Evolutionary conservation across 2,888 invertebrate species (phyloP).

Genomic region (Macrosoma leucophasiata): DNA sequence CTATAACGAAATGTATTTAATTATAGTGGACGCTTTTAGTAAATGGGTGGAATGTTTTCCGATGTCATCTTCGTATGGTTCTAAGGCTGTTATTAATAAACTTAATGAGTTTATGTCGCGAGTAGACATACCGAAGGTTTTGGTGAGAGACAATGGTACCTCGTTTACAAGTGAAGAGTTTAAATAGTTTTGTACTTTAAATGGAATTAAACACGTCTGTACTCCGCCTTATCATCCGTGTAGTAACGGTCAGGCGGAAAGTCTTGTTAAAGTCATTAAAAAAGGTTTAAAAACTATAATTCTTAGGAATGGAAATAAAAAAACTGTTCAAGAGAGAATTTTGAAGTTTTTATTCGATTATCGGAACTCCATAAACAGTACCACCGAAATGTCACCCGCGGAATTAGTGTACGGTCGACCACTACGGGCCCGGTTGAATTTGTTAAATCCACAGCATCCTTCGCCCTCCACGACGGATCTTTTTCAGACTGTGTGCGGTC

Average conservation of each 20-base stretch:
- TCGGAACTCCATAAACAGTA: conserved; percentile 18
- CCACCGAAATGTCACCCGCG: conserved; percentile 12
- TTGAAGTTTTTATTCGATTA: conserved; percentile 20
- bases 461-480: conserved; percentile 7
- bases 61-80: conserved; percentile 3
- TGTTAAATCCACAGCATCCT: conserved; percentile 2
- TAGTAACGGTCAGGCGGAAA: conserved; percentile 19
- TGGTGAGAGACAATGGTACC: conserved; percentile 20
- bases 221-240: conserved; percentile 15
- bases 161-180: conserved; percentile 14
- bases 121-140: conserved; percentile 7
- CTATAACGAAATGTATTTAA: conserved; percentile 3
- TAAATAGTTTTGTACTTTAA: conserved; percentile 13
- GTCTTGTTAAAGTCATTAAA: conserved; percentile 24
- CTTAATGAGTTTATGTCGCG: conserved; percentile 15
- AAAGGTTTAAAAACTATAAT: conserved; percentile 21
- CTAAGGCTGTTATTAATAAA: conserved; percentile 10
- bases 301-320: conserved; percentile 1
- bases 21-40: conserved; percentile 11
- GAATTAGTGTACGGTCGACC: conserved; percentile 7
- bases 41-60: conserved; percentile 19
- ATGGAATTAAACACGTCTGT: conserved; percentile 14
- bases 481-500: conserved; percentile 4
- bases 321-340: conserved; percentile 1
- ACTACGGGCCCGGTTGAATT: conserved; percentile 13